Evolutionary conservation across 2,797 vertebrate species (phyloP), one percentile per base, ranked within the genome.

Genomic region (Neostethus bicornis): DNA sequence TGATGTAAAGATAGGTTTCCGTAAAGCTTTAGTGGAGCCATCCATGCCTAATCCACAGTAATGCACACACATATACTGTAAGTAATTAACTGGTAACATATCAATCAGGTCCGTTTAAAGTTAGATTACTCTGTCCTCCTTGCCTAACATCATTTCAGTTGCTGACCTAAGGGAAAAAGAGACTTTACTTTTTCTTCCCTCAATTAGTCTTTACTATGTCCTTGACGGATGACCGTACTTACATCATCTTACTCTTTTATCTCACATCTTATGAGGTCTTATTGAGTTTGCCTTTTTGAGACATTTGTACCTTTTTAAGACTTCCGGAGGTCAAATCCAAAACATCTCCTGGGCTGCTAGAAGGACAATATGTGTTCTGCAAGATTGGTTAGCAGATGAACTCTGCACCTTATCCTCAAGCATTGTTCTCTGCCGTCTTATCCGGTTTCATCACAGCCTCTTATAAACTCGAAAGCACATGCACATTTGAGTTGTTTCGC

Each of bases 151-250:
- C 12, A 24, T 52, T 35, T 48, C 17, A 55, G 21, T 50, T 50
- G 10, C 19, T 47, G 13, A 16, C 34, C 21, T 55, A 17, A 47
- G 20, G 8, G 4, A 42, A 34, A 41, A 53, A 49, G 47, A 20
- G 19, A 32, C 25, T 16, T 0, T 13, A 6, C 0, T 58, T 49
- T 51, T 54, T n/a, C 10, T 35, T 49, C 3, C 31, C 32, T 39
- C 31, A 2, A 11, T 51, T 54, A 23, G 5, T 16, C 35, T 12
- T 55, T 14, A 51, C 26, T 16, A 3, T n/a, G 60, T 28, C 72
- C 61, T 75, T 69, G 19, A 61, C 32, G 48, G 53, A 59, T 66
- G 73, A 59, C 38, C 9, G 73, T 61, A 66, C 61, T 47, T 53
- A 16, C 14, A 4, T 32, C 3, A 21, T 66, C 41, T 63, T 17